Evolutionary conservation across 2,113 vertebrate species (phyloP).

Genomic region (Anser cygnoides): DNA sequence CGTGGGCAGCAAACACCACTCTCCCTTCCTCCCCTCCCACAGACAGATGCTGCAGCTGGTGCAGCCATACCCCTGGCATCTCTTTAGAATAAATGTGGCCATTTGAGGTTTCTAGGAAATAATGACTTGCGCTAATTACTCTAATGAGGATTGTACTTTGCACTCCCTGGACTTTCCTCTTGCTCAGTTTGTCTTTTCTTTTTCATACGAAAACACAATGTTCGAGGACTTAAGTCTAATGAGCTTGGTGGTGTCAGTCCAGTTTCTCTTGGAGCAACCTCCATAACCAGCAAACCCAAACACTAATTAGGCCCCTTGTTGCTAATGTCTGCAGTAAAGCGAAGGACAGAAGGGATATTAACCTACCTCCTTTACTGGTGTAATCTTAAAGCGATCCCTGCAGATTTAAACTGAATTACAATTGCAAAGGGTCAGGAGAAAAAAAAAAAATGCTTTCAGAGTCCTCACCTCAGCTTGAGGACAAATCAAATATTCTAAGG

Average conservation of each 20-base stretch:
- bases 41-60: background rate
- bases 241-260: constrained; percentile 20
- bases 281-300: constrained; percentile 31
- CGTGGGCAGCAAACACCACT: background rate
- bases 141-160: constrained; percentile 49
- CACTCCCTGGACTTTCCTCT: background rate
- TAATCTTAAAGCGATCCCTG: background rate
- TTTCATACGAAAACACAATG: background rate
- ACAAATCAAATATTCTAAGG: constrained; percentile 8
- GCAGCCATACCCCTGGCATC: background rate
- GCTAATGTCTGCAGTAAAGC: constrained; percentile 21
- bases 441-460: background rate
- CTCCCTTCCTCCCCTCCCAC: background rate
- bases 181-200: background rate
- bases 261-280: constrained; percentile 43
- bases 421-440: background rate
- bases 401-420: background rate
- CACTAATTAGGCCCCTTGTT: constrained; percentile 59
- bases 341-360: constrained; percentile 45
- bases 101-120: constrained; percentile 36
- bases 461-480: background rate
- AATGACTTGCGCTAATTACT: constrained; percentile 62
- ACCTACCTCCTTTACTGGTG: constrained; percentile 16
- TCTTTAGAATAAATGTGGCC: constrained; percentile 9
- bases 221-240: background rate